These are phyloP conservation scores for Lymantria monacha DNA, from an alignment of 2,888 invertebrate genomes.

Conservation along the genomic window DNA sequence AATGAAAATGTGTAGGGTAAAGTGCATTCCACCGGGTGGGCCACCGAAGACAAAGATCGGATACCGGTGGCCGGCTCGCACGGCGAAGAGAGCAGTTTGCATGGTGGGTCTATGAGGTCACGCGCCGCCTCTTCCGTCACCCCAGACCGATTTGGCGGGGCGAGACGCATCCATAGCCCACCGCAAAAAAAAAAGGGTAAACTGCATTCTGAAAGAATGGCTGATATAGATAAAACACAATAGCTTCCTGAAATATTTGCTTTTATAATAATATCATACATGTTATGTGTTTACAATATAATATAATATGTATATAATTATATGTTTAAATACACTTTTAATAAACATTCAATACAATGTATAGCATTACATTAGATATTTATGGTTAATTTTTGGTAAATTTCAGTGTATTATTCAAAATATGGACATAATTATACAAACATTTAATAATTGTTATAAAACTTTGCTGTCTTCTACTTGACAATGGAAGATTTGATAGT, in stretches of 20 bases:
- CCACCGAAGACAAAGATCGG: too few relatives aligned
- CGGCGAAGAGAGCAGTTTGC: too few relatives aligned
- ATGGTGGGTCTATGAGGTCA: too few relatives aligned
- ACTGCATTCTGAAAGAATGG: too few relatives aligned
- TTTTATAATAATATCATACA: constrained; percentile 14
- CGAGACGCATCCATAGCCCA: too few relatives aligned
- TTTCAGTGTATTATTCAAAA: constrained; percentile 17
- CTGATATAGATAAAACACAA: background rate
- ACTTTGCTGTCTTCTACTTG: constrained; percentile 35
- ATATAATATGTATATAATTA: background rate
- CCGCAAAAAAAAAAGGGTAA: too few relatives aligned
- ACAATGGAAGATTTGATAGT: constrained; percentile 61
- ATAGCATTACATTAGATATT: constrained; percentile 1
- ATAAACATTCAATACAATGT: constrained; percentile 16
- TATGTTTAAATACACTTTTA: background rate
- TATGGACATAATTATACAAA: constrained; percentile 15
- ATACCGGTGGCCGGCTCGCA: too few relatives aligned
- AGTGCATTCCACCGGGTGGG: too few relatives aligned
- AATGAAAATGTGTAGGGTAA: too few relatives aligned
- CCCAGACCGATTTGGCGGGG: too few relatives aligned
- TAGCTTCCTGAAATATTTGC: constrained; percentile 21
- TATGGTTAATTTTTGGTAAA: constrained; percentile 9
- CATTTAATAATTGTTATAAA: background rate
- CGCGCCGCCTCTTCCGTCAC: too few relatives aligned
- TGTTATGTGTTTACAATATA: constrained; percentile 9